Evolutionary conservation across 2,888 invertebrate genomes (phyloP), one percentile per base, ranked within the genome.

Genomic region (Hemaris fuciformis): DNA sequence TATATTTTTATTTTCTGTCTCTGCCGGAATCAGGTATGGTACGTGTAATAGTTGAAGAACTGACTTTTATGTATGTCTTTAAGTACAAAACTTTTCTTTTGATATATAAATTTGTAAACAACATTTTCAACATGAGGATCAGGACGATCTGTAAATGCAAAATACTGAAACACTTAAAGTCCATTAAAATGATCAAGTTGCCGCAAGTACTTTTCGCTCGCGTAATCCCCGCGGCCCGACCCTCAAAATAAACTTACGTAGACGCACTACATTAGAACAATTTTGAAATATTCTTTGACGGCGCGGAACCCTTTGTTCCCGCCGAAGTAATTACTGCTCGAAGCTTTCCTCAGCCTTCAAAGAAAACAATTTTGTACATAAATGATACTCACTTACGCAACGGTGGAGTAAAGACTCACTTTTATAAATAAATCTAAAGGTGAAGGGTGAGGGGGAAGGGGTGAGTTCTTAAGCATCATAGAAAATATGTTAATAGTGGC

Each of bases 301-400:
- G 34, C 38, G 38, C 5, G n/a, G 46, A 27, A 45, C 61, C 61
- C 46, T 53, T 61, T 61, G 61, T 61, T 46, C 57, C 42, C 45
- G 18, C 23, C 41, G 25, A 60, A 43, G 57, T 61, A 61, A 61
- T 61, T 61, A 61, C 48, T 48, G 27, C 48, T 60, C 41, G 53
- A 18, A 25, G 45, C 60, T 34, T 23, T 60, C 27, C 38, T 18
- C 41, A 41, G 27, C 31, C 48, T 60, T 53, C 60, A 60, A 48
- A 60, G 48, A 60, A 53, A 60, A 60, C 60, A 53, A 60, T 60
- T 60, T 48, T 41, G 60, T 60, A 18, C 48, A 25, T 60, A 60
- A 60, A 60, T 38, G 41, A 53, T 53, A 53, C 25, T 53, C 38
- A 23, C 59, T 59, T 41, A 41, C 25, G 53, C 38, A 38, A 20